Evolutionary conservation across 2,113 vertebrate genomes (phyloP).

Genomic region (Miniopterus natalensis): DNA sequence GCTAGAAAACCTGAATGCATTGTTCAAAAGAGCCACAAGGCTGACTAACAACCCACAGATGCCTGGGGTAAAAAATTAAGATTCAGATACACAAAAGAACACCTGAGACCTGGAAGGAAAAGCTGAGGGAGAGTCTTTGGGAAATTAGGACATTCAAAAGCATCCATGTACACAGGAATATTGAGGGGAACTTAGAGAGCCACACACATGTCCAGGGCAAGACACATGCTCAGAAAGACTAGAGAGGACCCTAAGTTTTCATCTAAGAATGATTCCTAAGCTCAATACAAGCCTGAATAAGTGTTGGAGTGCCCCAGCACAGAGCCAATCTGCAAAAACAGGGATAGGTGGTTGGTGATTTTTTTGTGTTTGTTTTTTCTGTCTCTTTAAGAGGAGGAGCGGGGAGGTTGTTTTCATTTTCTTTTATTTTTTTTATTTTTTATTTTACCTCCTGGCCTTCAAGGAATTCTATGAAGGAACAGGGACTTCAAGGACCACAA

Average conservation of each 20-base stretch:
- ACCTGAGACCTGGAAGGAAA: neutral
- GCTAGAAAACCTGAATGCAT: neutral
- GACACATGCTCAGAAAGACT: neutral
- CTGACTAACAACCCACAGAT: neutral
- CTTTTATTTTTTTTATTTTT: neutral
- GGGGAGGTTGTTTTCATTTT: too few relatives aligned
- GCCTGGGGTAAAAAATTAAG: neutral
- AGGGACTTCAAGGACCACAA: too few relatives aligned
- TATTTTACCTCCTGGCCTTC: neutral
- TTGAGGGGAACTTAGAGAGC: neutral
- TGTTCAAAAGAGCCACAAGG: neutral
- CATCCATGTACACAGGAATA: neutral
- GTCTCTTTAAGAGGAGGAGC: too few relatives aligned
- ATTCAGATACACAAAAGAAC: neutral
- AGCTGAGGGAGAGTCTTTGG: neutral
- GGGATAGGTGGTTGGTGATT: neutral
- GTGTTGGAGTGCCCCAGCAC: neutral
- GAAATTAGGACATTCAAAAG: neutral
- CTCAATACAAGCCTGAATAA: accelerated
- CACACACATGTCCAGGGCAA: neutral
- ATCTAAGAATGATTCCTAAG: neutral
- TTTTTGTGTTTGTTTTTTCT: too few relatives aligned
- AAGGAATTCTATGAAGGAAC: neutral
- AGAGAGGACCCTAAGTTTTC: neutral
- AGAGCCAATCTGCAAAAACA: neutral